Conservation (phyloP, 2,888 invertebrate species). For the Cephus rjabovi region DNA sequence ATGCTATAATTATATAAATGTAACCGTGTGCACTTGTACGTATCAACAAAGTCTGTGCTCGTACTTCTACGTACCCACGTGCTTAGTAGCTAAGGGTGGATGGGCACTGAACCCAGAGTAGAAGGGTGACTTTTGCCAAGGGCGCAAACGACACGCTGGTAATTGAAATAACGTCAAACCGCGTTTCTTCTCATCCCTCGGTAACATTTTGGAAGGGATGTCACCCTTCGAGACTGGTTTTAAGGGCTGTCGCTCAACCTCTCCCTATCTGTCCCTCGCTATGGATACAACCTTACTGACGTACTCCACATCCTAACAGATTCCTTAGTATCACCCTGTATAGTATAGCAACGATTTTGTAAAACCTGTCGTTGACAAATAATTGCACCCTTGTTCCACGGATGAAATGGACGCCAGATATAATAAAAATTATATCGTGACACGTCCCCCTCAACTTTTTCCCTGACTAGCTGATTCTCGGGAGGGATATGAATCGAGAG, state of each 20-base stretch:
- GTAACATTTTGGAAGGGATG: not conserved
- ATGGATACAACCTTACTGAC: not conserved
- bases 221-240: not conserved
- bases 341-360: not conserved
- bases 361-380: too few relatives aligned
- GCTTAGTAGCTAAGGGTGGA: not conserved
- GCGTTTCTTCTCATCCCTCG: not conserved
- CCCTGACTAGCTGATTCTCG: too few relatives aligned
- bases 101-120: not conserved
- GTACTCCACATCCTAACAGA: not conserved
- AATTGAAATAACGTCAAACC: not conserved
- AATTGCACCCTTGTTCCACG: too few relatives aligned
- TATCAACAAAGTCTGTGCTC: not conserved
- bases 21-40: not conserved
- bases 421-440: too few relatives aligned
- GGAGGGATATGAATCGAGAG: too few relatives aligned
- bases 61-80: not conserved
- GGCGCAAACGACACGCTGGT: not conserved
- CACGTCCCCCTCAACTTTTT: too few relatives aligned
- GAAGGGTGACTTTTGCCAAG: not conserved
- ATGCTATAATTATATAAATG: not conserved
- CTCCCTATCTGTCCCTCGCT: not conserved
- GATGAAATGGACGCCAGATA: too few relatives aligned
- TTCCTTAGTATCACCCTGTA: not conserved
- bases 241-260: not conserved